phyloP scores from a whole-genome alignment of 1,140 invertebrate genomes.

The Nasonia giraulti region DNA sequence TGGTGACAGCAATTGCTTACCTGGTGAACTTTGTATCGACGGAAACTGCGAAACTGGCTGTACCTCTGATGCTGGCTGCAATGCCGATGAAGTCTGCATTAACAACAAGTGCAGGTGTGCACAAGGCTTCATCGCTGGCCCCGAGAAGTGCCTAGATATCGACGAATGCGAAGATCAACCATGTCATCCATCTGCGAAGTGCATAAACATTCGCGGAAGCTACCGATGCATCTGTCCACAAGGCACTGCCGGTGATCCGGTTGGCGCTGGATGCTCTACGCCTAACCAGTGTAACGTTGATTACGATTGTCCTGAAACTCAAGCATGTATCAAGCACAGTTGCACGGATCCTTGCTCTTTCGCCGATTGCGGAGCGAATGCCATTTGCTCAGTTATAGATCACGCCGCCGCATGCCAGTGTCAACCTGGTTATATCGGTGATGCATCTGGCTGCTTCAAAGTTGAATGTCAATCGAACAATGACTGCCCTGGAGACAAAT shows the following conservation, averaged over 20 bases:
- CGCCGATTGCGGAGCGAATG: slow-evolving; percentile 82
- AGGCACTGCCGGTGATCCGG: slow-evolving; percentile 87
- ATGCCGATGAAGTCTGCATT: slow-evolving; percentile 85
- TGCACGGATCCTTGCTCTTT: slow-evolving; percentile 85
- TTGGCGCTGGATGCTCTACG: slow-evolving; percentile 81
- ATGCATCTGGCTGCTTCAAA: slow-evolving; percentile 88
- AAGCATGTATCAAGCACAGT: slow-evolving; percentile 82
- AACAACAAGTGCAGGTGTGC: slow-evolving; percentile 85
- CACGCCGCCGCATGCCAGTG: slow-evolving; percentile 84
- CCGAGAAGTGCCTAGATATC: slow-evolving; percentile 84
- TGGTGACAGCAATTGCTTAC: slow-evolving; percentile 89
- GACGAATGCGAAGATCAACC: slow-evolving; percentile 87
- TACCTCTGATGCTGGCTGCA: slow-evolving; percentile 86
- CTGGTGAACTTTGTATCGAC: slow-evolving; percentile 90
- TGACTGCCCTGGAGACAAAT: slow-evolving; percentile 84
- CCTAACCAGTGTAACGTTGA: slow-evolving; percentile 83
- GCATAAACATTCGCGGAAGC: slow-evolving; percentile 86
- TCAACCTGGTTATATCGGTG: slow-evolving; percentile 86
- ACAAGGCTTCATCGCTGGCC: slow-evolving; percentile 80
- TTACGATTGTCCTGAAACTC: slow-evolving; percentile 81
- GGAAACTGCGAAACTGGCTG: slow-evolving; percentile 89
- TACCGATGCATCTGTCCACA: slow-evolving; percentile 86
- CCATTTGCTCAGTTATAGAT: slow-evolving; percentile 82
- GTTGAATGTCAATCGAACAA: slow-evolving; percentile 86
- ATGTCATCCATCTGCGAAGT: slow-evolving; percentile 86